phyloP scores from a whole-genome alignment of 2,113 vertebrate genomes.

The Pholis gunnellus region DNA sequence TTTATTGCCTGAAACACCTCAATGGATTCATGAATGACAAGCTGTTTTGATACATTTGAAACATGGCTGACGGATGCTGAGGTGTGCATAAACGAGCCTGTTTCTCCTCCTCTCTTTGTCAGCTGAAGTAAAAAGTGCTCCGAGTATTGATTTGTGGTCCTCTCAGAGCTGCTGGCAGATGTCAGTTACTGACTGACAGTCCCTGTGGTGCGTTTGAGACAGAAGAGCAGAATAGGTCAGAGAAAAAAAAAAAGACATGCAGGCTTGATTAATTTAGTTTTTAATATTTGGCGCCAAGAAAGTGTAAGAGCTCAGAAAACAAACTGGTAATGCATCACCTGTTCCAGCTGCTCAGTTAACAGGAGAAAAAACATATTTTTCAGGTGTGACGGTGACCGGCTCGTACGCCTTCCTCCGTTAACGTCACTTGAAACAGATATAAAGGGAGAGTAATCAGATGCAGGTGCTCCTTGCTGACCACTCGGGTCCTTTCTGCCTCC shows the following conservation, averaged over 20 bases:
- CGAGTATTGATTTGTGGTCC: slow-evolving; percentile 53
- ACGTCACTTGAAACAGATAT: not conserved
- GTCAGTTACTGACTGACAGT: slow-evolving; percentile 27
- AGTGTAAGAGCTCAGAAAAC: not conserved
- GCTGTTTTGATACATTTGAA: not conserved
- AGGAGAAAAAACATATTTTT: not conserved
- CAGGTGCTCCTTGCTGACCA: not conserved
- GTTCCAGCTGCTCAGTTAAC: not conserved
- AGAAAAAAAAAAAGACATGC: not conserved
- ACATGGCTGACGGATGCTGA: not conserved
- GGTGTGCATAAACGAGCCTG: slow-evolving; percentile 1
- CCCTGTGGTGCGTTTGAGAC: slow-evolving; percentile 28
- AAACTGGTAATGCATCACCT: not conserved
- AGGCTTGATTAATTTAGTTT: not conserved
- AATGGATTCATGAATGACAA: not conserved
- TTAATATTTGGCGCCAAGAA: slow-evolving; percentile 3
- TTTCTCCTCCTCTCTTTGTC: not conserved
- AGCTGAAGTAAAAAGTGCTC: slow-evolving; percentile 20
- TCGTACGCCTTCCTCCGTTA: not conserved
- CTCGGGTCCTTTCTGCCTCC: slow-evolving; percentile 19
- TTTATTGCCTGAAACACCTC: not conserved
- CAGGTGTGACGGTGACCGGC: not conserved
- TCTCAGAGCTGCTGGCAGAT: slow-evolving; percentile 42
- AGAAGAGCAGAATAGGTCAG: not conserved
- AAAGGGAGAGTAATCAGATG: slow-evolving; percentile 2